A percentile compares a stretch with the other conserved stretches of the same genome.
Evolutionary conservation across 2,113 vertebrate genomes (phyloP).

Genomic region (Dascyllus trimaculatus): DNA sequence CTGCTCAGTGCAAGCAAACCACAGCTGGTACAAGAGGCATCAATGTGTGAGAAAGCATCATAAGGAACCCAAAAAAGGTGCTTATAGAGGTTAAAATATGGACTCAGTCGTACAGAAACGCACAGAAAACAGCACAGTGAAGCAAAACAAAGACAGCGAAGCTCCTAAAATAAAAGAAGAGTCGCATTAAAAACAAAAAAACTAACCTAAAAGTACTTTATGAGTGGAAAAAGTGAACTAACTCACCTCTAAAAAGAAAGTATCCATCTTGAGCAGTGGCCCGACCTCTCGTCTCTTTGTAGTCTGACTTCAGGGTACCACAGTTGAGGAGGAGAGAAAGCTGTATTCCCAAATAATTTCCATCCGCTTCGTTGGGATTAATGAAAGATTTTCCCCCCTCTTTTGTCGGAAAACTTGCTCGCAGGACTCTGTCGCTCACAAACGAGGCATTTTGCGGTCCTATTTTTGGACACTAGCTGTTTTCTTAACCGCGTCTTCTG

Average conservation of each 20-base stretch:
- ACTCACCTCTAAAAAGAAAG: conserved; percentile 75
- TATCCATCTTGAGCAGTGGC: conserved; percentile 65
- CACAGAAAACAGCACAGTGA: not conserved
- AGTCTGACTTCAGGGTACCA: conserved; percentile 77
- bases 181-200: not conserved
- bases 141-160: conserved; percentile 57
- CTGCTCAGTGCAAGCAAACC: conserved; percentile 2
- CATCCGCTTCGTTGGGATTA: conserved; percentile 54
- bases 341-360: conserved; percentile 62
- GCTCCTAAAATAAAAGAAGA: not conserved
- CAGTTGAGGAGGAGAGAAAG: conserved; percentile 68
- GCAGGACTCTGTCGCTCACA: not conserved
- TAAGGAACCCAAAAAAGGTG: not conserved
- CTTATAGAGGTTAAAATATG: not conserved
- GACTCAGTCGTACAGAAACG: not conserved
- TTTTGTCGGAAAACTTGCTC: not conserved
- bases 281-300: conserved; percentile 73
- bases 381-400: conserved; percentile 27
- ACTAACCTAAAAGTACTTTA: not conserved
- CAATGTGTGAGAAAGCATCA: not conserved
- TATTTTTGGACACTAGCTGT: not conserved
- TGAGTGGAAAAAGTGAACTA: not conserved
- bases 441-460: conserved; percentile 14
- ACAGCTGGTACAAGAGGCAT: too few relatives aligned
- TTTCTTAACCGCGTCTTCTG: not conserved